phyloP scores from a whole-genome alignment of 1,140 invertebrate genomes.

The Heterodera schachtii region DNA sequence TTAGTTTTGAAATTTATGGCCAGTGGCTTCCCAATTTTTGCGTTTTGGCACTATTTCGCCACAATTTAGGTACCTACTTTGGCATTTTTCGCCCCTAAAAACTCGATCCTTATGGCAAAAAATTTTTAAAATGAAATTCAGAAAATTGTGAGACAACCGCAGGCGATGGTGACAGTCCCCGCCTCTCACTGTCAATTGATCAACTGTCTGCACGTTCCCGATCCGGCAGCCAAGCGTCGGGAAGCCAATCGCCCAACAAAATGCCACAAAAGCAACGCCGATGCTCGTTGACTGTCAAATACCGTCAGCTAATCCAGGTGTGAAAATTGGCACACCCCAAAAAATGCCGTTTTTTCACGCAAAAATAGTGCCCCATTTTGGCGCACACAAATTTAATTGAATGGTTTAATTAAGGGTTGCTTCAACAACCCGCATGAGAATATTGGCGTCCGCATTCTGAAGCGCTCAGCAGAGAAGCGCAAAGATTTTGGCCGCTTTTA shows the following conservation, averaged over 20 bases:
- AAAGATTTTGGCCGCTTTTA: constrained; percentile 58
- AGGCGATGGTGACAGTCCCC: background rate
- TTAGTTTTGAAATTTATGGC: too few relatives aligned
- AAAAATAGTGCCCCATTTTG: too few relatives aligned
- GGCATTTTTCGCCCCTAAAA: too few relatives aligned
- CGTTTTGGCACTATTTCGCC: too few relatives aligned
- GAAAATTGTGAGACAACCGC: background rate
- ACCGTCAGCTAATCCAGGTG: constrained; percentile 59
- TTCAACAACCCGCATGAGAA: constrained; percentile 62
- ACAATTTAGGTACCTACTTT: too few relatives aligned
- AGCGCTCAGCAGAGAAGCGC: constrained; percentile 54
- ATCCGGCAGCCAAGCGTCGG: constrained; percentile 22
- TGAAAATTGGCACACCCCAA: background rate
- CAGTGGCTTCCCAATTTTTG: too few relatives aligned
- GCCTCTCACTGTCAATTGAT: constrained; percentile 33
- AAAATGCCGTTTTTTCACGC: too few relatives aligned
- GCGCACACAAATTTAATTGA: too few relatives aligned
- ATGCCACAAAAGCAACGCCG: constrained; percentile 24
- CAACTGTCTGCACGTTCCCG: constrained; percentile 23
- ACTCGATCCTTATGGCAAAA: too few relatives aligned
- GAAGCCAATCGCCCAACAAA: constrained; percentile 34
- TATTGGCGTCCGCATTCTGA: constrained; percentile 56
- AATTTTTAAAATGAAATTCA: background rate
- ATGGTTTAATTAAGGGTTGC: constrained; percentile 52
- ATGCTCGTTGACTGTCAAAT: constrained; percentile 48